Evolutionary conservation across 2,888 invertebrate genomes (phyloP).

Genomic region (Idaea biselata): DNA sequence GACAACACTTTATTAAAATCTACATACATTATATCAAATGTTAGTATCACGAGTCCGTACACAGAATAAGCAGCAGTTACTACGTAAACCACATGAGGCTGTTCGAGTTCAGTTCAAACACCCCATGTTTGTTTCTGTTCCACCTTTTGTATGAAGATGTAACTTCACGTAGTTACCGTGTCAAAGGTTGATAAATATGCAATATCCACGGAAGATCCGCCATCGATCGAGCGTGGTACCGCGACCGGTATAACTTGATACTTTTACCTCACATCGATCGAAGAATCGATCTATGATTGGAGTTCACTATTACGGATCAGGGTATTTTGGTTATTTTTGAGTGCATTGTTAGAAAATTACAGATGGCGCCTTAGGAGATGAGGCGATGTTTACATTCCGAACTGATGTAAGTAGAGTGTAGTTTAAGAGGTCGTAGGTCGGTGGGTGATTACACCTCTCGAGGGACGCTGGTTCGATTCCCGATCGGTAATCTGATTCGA

Average conservation of each 20-base stretch:
- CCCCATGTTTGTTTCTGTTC: conserved; percentile 73
- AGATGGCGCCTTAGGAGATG: conserved; percentile 79
- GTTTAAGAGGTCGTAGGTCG: conserved; percentile 71
- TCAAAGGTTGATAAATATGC: conserved; percentile 81
- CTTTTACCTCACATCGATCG: conserved; percentile 9
- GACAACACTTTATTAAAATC: no score
- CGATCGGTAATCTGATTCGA: conserved; percentile 27
- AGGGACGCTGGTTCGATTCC: conserved; percentile 66
- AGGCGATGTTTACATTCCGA: conserved; percentile 76
- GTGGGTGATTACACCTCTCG: conserved; percentile 67
- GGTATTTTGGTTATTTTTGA: conserved; percentile 53
- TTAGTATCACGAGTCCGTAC: not conserved
- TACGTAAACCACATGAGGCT: not conserved
- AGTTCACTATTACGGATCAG: conserved; percentile 33
- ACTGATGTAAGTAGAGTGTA: conserved; percentile 63
- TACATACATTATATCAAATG: not conserved
- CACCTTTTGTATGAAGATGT: conserved; percentile 73
- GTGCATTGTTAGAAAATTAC: conserved; percentile 76
- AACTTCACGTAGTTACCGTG: conserved; percentile 75
- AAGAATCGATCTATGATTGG: conserved; percentile 15
- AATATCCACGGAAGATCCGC: conserved; percentile 70
- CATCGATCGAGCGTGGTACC: conserved; percentile 72
- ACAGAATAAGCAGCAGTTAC: not conserved
- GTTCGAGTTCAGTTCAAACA: conserved; percentile 4
- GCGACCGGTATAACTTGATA: conserved; percentile 42